phyloP scores from a whole-genome alignment of 2,888 invertebrate genomes.

The Heterodera filipjevi region DNA sequence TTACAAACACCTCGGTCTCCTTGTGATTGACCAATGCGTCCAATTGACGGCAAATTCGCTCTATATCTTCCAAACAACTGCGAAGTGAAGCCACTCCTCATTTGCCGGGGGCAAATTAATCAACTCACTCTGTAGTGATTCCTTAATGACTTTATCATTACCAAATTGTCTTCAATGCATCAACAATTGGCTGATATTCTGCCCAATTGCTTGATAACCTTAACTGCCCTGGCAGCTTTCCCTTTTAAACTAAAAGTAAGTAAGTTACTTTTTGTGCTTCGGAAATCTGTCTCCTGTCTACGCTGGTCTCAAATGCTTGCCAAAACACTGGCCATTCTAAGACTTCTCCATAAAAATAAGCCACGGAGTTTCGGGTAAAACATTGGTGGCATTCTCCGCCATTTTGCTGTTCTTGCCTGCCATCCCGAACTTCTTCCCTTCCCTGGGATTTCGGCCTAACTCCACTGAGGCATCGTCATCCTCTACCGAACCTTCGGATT shows the following conservation, averaged over 20 bases:
- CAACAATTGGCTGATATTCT: background rate
- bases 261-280: constrained; percentile 4
- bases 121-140: background rate
- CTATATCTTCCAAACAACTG: background rate
- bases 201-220: background rate
- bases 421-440: no score
- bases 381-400: no score
- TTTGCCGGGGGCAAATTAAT: background rate
- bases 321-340: constrained; percentile 22
- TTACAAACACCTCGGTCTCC: background rate
- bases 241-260: constrained; percentile 1
- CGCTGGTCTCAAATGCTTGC: background rate
- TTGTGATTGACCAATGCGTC: background rate
- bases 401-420: no score
- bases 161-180: background rate
- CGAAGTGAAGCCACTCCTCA: background rate
- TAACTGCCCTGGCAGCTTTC: background rate
- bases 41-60: constrained; percentile 4
- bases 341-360: no score
- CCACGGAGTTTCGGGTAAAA: no score
- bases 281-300: background rate
- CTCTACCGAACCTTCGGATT: no score
- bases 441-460: no score
- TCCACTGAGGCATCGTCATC: no score
- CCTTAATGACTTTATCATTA: background rate